Percentiles rank a stretch among this genome's conserved stretches.
These are phyloP conservation scores for Apodemus speciosus DNA, from an alignment of 2,113 vertebrate species.

Conservation along the genomic window DNA sequence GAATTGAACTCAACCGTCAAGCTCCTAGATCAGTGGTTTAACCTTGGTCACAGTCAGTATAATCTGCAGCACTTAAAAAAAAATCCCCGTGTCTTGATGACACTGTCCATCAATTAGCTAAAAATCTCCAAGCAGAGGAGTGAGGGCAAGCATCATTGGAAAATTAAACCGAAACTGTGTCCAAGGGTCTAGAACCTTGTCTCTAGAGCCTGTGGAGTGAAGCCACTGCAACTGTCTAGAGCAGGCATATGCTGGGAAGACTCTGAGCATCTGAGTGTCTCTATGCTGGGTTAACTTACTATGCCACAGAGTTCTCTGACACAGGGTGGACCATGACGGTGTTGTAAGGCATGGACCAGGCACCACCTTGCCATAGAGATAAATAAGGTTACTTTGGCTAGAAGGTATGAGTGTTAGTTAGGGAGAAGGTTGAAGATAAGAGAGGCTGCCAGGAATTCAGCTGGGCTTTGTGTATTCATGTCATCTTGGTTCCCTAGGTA, in stretches of 20 bases:
- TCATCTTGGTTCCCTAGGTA: neutral
- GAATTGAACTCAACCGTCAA: neutral
- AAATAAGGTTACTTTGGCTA: neutral
- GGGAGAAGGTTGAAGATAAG: neutral
- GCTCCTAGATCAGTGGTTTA: neutral
- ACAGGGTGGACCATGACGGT: neutral
- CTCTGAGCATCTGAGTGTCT: neutral
- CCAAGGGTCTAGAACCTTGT: neutral
- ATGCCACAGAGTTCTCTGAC: neutral
- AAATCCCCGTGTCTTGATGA: neutral
- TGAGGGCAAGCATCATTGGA: neutral
- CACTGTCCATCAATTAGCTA: neutral
- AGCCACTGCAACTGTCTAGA: neutral
- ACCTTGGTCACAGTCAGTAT: neutral
- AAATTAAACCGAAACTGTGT: neutral
- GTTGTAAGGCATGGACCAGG: neutral
- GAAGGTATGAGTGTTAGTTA: neutral
- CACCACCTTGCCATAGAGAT: neutral
- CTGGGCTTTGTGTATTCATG: neutral
- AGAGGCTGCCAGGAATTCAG: neutral
- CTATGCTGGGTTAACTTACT: neutral
- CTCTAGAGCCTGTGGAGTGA: neutral
- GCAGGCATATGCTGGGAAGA: neutral
- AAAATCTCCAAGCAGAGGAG: neutral
- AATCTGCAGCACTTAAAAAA: neutral